These are phyloP conservation scores for Cryptotis parvus DNA, from an alignment of 2,113 vertebrate species.

Conservation along the genomic window DNA sequence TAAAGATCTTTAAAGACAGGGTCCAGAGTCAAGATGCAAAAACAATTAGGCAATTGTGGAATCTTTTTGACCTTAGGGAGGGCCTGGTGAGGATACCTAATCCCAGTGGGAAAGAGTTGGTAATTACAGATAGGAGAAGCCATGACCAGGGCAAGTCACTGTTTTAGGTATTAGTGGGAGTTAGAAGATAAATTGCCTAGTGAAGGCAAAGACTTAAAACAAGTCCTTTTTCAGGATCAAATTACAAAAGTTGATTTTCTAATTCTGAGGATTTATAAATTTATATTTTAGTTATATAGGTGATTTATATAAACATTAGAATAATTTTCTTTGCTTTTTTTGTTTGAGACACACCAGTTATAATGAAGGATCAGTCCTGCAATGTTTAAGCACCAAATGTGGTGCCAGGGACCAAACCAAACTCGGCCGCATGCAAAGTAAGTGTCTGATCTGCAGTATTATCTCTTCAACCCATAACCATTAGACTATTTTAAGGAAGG, in stretches of 20 bases:
- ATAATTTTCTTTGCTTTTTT: no score
- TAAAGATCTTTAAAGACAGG: neutral
- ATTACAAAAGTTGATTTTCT: neutral
- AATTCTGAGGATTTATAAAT: slow-evolving; percentile 29
- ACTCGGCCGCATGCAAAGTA: no score
- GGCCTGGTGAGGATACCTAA: neutral
- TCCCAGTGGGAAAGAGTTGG: neutral
- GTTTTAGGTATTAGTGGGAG: neutral
- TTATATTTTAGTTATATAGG: neutral
- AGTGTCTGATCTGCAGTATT: no score
- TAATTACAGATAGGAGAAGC: neutral
- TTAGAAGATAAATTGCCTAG: neutral
- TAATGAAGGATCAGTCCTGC: no score
- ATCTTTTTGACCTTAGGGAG: neutral
- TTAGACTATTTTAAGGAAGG: neutral
- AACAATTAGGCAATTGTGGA: neutral
- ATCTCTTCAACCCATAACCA: neutral
- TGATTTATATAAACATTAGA: neutral
- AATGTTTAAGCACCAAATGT: no score
- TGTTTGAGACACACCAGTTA: no score
- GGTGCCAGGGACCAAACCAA: no score
- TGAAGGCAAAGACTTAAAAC: neutral
- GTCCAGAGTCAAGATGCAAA: slow-evolving; percentile 19
- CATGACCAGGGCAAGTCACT: neutral
- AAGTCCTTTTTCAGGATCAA: neutral